A percentile compares a stretch with the other conserved stretches of the same genome.
phyloP scores from a whole-genome alignment of 2,113 vertebrate genomes.

The Murina feae region DNA sequence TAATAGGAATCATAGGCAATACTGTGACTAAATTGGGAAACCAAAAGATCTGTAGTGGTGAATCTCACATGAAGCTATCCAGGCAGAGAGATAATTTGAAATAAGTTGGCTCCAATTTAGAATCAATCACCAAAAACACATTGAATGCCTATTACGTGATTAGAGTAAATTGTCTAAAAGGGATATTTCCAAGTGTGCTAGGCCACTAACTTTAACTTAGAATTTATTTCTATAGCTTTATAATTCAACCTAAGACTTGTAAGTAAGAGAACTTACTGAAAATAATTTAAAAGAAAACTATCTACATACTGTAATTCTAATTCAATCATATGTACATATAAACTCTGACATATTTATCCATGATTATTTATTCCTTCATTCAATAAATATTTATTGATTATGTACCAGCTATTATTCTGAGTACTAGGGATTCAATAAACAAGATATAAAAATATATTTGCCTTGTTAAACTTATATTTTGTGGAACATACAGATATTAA shows the following conservation, averaged over 20 bases:
- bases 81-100: constrained; percentile 53
- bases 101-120: constrained; percentile 49
- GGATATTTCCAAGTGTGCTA: neutral
- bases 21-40: constrained; percentile 36
- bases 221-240: neutral
- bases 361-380: neutral
- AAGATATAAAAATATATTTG: neutral
- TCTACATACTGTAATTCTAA: neutral
- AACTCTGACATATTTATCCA: neutral
- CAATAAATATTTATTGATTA: neutral
- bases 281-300: neutral
- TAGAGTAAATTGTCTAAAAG: constrained; percentile 11
- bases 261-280: neutral
- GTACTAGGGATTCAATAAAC: neutral
- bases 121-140: constrained; percentile 48
- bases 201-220: neutral
- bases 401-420: neutral
- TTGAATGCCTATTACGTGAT: constrained; percentile 37
- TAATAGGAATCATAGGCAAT: neutral
- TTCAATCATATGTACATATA: neutral
- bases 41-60: neutral
- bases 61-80: constrained; percentile 12
- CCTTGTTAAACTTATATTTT: neutral
- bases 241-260: neutral
- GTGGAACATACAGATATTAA: neutral